Conservation (phyloP, 1,140 invertebrate species). For the Drosophila insularis region DNA sequence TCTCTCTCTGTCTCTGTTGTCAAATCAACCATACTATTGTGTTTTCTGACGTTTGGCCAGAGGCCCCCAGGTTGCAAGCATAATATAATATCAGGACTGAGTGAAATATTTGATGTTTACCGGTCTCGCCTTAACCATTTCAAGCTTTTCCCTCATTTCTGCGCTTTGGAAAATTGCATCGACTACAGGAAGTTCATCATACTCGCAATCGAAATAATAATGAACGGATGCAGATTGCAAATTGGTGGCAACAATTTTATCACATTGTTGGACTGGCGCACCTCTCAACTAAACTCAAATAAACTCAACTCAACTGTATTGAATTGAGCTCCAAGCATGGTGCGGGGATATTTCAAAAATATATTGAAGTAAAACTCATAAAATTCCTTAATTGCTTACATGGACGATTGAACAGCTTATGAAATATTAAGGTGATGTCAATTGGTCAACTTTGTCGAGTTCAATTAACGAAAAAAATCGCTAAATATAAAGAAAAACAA, state of each 20-base stretch:
- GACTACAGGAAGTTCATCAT: constrained; percentile 42
- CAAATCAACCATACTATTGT: neutral
- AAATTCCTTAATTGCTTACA: neutral
- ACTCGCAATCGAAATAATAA: constrained; percentile 29
- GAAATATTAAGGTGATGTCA: constrained; percentile 2
- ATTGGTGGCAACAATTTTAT: constrained; percentile 34
- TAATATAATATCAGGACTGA: constrained; percentile 7
- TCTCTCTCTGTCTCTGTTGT: neutral
- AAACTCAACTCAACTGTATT: constrained; percentile 1
- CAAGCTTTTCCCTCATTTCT: constrained; percentile 6
- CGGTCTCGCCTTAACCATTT: constrained; percentile 3
- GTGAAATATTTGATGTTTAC: constrained; percentile 11
- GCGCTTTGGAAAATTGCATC: constrained; percentile 19
- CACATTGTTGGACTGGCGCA: constrained; percentile 21
- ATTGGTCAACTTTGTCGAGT: neutral
- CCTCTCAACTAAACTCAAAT: neutral
- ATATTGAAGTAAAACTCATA: neutral
- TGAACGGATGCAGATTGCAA: constrained; percentile 42
- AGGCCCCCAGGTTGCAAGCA: neutral
- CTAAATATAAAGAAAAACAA: neutral
- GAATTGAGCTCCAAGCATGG: constrained; percentile 1
- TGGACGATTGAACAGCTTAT: neutral
- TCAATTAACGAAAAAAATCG: neutral
- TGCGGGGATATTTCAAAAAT: constrained; percentile 7
- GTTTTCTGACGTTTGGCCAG: neutral